Conservation (phyloP, 2,888 invertebrate genomes). For the Cryptocephalus primarius region DNA sequence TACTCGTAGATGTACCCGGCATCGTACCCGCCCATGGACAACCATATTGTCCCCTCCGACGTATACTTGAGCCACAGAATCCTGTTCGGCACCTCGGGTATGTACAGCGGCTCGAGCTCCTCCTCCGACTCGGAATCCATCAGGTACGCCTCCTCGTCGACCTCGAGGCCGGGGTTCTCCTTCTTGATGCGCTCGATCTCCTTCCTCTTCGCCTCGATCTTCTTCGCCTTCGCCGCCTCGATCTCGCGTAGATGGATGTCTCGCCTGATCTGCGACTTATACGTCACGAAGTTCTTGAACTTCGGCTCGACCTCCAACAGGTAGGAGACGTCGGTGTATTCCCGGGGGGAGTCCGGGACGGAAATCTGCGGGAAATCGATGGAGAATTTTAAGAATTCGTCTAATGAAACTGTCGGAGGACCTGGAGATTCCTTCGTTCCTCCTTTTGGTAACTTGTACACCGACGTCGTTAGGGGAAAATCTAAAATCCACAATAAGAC, state of each 20-base stretch:
- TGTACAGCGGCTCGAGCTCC: slow-evolving; percentile 42
- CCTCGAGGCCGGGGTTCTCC: slow-evolving; percentile 48
- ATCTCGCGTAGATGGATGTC: slow-evolving; percentile 48
- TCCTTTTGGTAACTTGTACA: too few relatives aligned
- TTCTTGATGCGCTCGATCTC: slow-evolving; percentile 47
- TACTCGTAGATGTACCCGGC: slow-evolving; percentile 58
- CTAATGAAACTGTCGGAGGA: too few relatives aligned
- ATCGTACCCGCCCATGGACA: slow-evolving; percentile 54
- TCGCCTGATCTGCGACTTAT: slow-evolving; percentile 48
- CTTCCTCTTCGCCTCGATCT: slow-evolving; percentile 41
- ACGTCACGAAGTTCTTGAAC: slow-evolving; percentile 42
- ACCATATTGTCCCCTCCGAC: slow-evolving; percentile 42
- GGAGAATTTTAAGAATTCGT: too few relatives aligned
- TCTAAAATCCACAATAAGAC: too few relatives aligned
- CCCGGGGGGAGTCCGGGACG: slow-evolving; percentile 35
- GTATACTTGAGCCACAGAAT: slow-evolving; percentile 49
- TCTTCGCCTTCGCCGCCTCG: slow-evolving; percentile 40
- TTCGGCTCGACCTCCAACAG: slow-evolving; percentile 31
- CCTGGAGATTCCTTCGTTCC: too few relatives aligned
- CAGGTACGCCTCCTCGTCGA: slow-evolving; percentile 49
- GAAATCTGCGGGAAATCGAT: too few relatives aligned
- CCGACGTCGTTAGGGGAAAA: too few relatives aligned
- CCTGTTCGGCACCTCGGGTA: slow-evolving; percentile 46
- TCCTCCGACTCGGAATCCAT: slow-evolving; percentile 48
- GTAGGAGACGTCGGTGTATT: slow-evolving; percentile 39